Conservation (phyloP, 2,113 vertebrate species). For the Dinomys branickii region DNA sequence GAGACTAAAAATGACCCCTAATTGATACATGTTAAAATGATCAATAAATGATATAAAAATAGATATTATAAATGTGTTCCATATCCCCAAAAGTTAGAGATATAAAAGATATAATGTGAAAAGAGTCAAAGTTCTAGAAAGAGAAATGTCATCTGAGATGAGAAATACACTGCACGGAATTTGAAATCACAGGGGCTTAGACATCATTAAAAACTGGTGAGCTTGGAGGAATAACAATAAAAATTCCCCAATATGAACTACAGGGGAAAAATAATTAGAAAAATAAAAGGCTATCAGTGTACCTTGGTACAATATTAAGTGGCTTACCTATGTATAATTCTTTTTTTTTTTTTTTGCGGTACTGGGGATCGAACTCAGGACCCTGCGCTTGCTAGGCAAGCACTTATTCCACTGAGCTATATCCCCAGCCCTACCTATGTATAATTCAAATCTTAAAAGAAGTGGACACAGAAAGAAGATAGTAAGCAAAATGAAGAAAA, state of each 20-base stretch:
- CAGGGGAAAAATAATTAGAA: background rate
- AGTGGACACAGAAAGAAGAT: background rate
- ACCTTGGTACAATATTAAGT: background rate
- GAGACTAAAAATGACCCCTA: background rate
- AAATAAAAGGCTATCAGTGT: background rate
- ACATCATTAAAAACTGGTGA: background rate
- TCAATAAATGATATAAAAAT: background rate
- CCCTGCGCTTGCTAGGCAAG: too few species aligned
- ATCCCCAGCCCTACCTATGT: too few species aligned
- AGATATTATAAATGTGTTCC: background rate
- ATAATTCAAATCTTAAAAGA: background rate
- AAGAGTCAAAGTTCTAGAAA: background rate
- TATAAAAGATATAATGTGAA: background rate
- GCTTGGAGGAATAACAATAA: background rate
- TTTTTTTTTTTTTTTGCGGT: too few species aligned
- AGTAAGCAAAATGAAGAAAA: background rate
- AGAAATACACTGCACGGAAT: background rate
- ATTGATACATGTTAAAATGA: background rate
- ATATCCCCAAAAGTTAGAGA: background rate
- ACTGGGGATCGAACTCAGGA: too few species aligned
- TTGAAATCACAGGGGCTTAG: background rate
- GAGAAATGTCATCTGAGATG: background rate
- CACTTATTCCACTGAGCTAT: too few species aligned
- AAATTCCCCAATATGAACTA: background rate
- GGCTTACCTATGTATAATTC: background rate